Base-by-base conservation (phyloP, 2,113 vertebrate species). In the Paedocypris sp. region DNA sequence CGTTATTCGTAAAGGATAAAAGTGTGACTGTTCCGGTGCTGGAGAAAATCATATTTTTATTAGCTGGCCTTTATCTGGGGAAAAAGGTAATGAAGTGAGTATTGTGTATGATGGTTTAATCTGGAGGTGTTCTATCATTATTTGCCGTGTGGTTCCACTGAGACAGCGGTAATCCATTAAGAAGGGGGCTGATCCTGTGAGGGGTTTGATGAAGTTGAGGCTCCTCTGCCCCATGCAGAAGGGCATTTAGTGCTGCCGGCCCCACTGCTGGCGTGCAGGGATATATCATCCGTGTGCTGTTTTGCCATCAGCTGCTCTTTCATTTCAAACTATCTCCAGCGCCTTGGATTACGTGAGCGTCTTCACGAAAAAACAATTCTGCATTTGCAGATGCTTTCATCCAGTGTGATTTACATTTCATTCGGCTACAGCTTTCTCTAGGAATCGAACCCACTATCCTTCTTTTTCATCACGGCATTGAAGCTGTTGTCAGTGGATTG, bases 131-230 rank as follows among this genome's bases (percentile, higher is more conserved):
- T 85, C 82, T 80, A 86, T 85, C 86, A 86, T 87, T 87, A 87
- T 87, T 86, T 84, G 84, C 79, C 80, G 80, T 49, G 78, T 78
- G 80, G 82, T 86, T 77, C 78, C 57, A 50, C 74, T 69, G 77
- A 83, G 84, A 87, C 86, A 86, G 84, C 73, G 75, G 82, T 84
- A 81, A 87, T 87, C 82, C 84, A 86, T 87, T 86, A 87, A 76
- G 78, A 86, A 77, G 79, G 72, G 73, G 75, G 77, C 77, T 77
- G 73, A 70, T 70, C 67, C 64, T 50, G 65, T 33, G 63, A 45
- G 58, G 61, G 63, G 60, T 36, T 67, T 49, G 51, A 67, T 72
- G 71, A 75, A 73, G 67, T 64, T 82, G 75, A 77, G 75, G 75
- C 73, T 79, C 74, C 73, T 79, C 74, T 82, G 79, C 60, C 64